phyloP scores from a whole-genome alignment of 2,797 vertebrate genomes.

The Clamator glandarius region DNA sequence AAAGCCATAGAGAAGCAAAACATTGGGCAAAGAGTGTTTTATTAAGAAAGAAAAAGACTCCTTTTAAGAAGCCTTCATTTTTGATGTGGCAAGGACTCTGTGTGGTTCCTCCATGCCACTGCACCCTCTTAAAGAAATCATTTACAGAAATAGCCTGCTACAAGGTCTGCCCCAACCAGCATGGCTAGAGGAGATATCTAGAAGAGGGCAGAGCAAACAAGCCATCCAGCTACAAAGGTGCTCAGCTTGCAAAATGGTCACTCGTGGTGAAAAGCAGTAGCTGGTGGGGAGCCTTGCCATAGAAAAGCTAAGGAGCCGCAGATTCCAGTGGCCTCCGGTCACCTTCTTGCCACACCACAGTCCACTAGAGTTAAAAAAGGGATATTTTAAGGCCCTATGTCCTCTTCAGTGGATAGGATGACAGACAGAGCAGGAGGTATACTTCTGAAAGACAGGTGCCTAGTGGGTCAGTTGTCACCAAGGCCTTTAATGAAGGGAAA shows the following conservation, averaged over 20 bases:
- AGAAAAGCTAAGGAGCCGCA: not conserved
- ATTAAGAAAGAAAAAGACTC: not conserved
- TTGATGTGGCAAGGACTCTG: slow-evolving; percentile 35
- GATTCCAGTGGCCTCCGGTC: not conserved
- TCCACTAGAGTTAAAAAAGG: not conserved
- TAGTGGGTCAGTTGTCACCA: not conserved
- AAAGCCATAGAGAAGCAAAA: not conserved
- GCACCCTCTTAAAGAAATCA: not conserved
- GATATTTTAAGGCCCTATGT: not conserved
- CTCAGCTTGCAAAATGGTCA: not conserved
- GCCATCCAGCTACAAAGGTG: not conserved
- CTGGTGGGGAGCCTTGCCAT: accelerated
- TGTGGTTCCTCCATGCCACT: not conserved
- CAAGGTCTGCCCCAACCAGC: not conserved
- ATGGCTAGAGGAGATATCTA: not conserved
- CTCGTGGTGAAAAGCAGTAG: not conserved
- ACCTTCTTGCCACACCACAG: not conserved
- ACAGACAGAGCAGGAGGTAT: not conserved
- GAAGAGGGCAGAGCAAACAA: not conserved
- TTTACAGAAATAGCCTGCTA: not conserved
- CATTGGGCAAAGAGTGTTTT: not conserved
- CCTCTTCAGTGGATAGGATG: not conserved
- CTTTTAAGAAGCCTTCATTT: not conserved
- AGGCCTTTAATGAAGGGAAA: not conserved
- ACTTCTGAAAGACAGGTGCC: accelerated